A percentile compares a stretch with the other conserved stretches of the same genome.
These are phyloP conservation scores for Epistrophe eligans DNA, from an alignment of 2,888 invertebrate species.

Conservation along the genomic window DNA sequence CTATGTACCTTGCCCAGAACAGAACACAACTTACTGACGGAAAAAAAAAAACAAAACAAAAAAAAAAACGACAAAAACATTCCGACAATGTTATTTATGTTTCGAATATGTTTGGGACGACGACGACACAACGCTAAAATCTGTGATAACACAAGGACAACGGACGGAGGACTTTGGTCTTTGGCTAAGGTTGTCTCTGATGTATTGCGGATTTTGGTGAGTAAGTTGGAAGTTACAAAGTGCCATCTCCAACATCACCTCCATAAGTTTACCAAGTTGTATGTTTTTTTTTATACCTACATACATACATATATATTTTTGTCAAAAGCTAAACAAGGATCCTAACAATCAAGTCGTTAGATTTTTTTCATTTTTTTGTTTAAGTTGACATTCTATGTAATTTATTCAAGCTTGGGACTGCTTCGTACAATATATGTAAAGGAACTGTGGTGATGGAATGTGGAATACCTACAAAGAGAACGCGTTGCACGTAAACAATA, in stretches of 20 bases:
- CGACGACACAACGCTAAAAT: slow-evolving; percentile 53
- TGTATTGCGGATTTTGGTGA: slow-evolving; percentile 58
- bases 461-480: slow-evolving; percentile 25
- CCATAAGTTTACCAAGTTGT: slow-evolving; percentile 1
- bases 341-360: slow-evolving; percentile 11
- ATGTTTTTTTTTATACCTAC: not conserved
- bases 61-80: slow-evolving; percentile 18
- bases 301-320: too few relatives aligned
- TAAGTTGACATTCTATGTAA: slow-evolving; percentile 62
- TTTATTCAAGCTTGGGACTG: slow-evolving; percentile 62
- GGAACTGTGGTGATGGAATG: slow-evolving; percentile 51
- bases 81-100: slow-evolving; percentile 68
- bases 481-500: slow-evolving; percentile 71
- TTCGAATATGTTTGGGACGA: slow-evolving; percentile 68
- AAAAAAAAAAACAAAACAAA: too few relatives aligned
- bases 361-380: slow-evolving; percentile 11
- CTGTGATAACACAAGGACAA: slow-evolving; percentile 71
- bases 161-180: slow-evolving; percentile 24
- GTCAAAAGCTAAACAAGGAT: slow-evolving; percentile 33
- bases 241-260: slow-evolving; percentile 33
- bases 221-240: slow-evolving; percentile 61
- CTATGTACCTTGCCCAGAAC: slow-evolving; percentile 8
- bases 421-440: not conserved
- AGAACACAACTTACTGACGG: too few relatives aligned
- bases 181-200: slow-evolving; percentile 32